phyloP scores from a whole-genome alignment of 2,888 invertebrate genomes.

The Cheilosia variabilis region DNA sequence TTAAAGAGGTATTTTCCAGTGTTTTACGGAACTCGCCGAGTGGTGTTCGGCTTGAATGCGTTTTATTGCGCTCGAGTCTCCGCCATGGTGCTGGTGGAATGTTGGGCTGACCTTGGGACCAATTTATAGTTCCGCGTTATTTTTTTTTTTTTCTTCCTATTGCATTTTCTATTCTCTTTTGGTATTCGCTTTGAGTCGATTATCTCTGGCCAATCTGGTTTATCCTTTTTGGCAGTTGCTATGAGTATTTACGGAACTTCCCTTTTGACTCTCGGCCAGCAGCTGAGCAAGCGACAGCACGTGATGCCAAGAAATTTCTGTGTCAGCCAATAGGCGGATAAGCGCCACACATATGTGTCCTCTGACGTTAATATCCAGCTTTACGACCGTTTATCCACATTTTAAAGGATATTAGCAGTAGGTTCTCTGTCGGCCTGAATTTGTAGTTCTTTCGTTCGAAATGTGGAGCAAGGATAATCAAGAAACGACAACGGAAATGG shows the following conservation, averaged over 20 bases:
- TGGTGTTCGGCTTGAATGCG: slow-evolving; percentile 59
- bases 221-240: slow-evolving; percentile 35
- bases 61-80: slow-evolving; percentile 37
- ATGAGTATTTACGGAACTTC: slow-evolving; percentile 39
- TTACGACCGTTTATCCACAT: slow-evolving; percentile 47
- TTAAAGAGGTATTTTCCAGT: slow-evolving; percentile 56
- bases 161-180: neutral
- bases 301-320: slow-evolving; percentile 54
- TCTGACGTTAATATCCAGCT: slow-evolving; percentile 39
- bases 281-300: slow-evolving; percentile 24
- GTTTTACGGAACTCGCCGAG: slow-evolving; percentile 26
- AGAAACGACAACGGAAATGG: neutral
- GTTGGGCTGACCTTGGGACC: slow-evolving; percentile 59
- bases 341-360: neutral
- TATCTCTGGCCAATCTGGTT: slow-evolving; percentile 18
- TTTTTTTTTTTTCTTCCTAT: neutral
- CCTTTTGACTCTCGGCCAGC: slow-evolving; percentile 55
- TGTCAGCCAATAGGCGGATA: slow-evolving; percentile 39
- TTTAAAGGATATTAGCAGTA: slow-evolving; percentile 46
- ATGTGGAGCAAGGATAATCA: slow-evolving; percentile 29
- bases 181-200: neutral
- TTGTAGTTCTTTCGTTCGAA: neutral
- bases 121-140: slow-evolving; percentile 38
- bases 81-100: slow-evolving; percentile 18
- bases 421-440: neutral